Conservation (phyloP, 23 tunicate species). For the Oikopleura albicans region DNA sequence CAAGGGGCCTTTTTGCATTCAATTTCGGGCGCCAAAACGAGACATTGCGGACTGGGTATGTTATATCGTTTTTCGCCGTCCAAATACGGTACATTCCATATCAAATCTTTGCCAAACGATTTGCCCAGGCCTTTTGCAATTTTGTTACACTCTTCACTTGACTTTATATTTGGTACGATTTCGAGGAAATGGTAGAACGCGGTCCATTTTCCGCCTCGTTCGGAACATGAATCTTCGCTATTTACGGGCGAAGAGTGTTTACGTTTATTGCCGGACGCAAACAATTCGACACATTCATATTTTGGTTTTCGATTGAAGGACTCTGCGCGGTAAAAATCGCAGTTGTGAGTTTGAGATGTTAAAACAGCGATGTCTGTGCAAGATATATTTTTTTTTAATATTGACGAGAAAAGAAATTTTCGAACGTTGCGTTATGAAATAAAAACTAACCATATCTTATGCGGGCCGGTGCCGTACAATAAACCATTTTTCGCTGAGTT, state of each 20-base stretch:
- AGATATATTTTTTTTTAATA: no score
- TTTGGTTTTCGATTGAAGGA: neutral
- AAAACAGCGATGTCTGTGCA: constrained; percentile 74
- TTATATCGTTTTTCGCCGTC: neutral
- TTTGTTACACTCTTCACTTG: neutral
- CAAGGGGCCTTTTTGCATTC: neutral
- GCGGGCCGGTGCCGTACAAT: no score
- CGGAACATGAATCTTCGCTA: neutral
- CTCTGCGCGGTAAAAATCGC: neutral
- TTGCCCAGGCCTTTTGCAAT: neutral
- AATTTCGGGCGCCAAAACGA: neutral
- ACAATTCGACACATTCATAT: neutral
- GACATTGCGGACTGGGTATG: neutral
- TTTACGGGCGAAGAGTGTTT: neutral
- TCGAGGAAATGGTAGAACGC: neutral
- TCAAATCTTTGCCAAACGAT: neutral
- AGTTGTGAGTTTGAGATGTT: constrained; percentile 7
- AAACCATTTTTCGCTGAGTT: no score
- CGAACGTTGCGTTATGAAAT: no score
- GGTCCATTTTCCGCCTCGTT: neutral
- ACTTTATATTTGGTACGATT: neutral
- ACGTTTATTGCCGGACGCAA: neutral
- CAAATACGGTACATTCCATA: neutral
- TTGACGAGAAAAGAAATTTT: no score
- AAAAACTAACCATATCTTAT: no score